Evolutionary conservation across 2,113 vertebrate species (phyloP).

Genomic region (Choloepus hoffmanni): DNA sequence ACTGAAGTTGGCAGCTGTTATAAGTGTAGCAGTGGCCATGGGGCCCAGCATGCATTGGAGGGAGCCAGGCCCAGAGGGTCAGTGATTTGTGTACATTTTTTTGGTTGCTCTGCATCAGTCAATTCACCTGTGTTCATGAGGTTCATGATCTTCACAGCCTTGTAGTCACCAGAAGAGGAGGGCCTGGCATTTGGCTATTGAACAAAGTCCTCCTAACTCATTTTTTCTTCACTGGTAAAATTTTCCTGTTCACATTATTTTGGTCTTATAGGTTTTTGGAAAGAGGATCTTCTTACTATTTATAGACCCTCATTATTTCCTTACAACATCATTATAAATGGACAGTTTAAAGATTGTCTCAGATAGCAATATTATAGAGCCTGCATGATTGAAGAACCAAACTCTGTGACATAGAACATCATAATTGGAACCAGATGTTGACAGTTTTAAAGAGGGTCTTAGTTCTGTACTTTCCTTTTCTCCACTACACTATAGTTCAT

Average conservation of each 20-base stretch:
- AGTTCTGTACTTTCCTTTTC: not conserved
- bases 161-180: not conserved
- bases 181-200: not conserved
- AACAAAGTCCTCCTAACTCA: not conserved
- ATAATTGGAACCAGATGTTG: not conserved
- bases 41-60: not conserved
- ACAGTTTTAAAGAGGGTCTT: not conserved
- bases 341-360: not conserved
- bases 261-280: not conserved
- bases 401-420: not conserved
- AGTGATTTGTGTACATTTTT: not conserved
- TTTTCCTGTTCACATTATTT: not conserved
- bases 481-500: not conserved
- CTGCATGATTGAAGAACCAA: no score
- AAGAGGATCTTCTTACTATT: not conserved
- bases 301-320: not conserved
- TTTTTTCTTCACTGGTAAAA: not conserved
- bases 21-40: not conserved
- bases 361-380: not conserved
- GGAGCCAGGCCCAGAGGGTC: not conserved
- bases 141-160: not conserved
- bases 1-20: fast-evolving
- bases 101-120: not conserved
- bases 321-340: not conserved
- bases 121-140: not conserved